Evolutionary conservation across 1,140 invertebrate species (phyloP).

Genomic region (Colletes gigas): DNA sequence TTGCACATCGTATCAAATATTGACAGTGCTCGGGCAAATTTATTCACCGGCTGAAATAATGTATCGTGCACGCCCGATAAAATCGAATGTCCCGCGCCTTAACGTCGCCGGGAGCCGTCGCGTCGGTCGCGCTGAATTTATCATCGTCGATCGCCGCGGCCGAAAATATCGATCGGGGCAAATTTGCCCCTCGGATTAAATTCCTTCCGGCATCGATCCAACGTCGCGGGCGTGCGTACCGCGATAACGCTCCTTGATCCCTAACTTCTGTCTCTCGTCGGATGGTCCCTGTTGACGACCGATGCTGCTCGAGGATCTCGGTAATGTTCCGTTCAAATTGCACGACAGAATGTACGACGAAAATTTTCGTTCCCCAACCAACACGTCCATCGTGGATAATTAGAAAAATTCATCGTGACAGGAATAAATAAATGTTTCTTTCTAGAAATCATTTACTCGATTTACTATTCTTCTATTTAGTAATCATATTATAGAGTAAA

Average conservation of each 20-base stretch:
- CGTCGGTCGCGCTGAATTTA: neutral
- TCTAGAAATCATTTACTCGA: too few species aligned
- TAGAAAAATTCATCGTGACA: too few species aligned
- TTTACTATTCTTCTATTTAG: too few species aligned
- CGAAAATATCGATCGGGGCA: slow-evolving; percentile 27
- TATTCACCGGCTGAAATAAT: slow-evolving; percentile 67
- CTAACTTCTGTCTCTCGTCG: neutral
- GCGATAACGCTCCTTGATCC: neutral
- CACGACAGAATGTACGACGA: neutral
- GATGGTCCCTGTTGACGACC: neutral
- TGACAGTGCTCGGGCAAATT: slow-evolving; percentile 67
- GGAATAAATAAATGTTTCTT: too few species aligned
- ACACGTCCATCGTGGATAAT: too few species aligned
- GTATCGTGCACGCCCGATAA: slow-evolving; percentile 47
- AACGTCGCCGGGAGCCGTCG: neutral
- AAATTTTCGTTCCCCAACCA: too few species aligned
- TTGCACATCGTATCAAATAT: slow-evolving; percentile 71
- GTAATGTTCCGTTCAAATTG: neutral
- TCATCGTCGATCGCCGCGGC: neutral
- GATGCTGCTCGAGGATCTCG: neutral
- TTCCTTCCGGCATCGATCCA: neutral
- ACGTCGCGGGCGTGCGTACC: neutral
- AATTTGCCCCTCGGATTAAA: slow-evolving; percentile 40
- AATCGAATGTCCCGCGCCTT: slow-evolving; percentile 44
- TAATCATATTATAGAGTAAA: too few species aligned